Conservation (phyloP, 1,140 invertebrate genomes). For the Aphis craccivora region DNA sequence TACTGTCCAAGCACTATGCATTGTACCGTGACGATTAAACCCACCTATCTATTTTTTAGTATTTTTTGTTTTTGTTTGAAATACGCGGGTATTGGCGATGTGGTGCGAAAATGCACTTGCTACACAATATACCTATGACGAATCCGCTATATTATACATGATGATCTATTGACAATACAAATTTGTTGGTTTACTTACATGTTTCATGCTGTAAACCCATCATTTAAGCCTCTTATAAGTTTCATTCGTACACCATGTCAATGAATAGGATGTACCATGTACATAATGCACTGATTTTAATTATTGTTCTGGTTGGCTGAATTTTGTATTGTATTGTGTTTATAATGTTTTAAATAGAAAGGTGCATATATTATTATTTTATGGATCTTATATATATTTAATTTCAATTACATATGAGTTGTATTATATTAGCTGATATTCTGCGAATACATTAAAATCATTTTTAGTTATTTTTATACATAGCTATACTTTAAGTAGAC, state of each 20-base stretch:
- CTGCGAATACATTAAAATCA: not conserved
- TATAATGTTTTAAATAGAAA: not conserved
- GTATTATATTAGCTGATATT: not conserved
- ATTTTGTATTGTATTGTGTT: slow-evolving; percentile 23
- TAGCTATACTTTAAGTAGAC: not conserved
- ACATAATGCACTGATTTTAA: not conserved
- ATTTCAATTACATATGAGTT: not conserved
- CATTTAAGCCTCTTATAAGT: not conserved
- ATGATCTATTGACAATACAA: not conserved
- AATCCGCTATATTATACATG: not conserved
- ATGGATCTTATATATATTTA: not conserved
- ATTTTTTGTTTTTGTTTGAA: not conserved
- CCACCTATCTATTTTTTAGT: not conserved
- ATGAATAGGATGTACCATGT: not conserved
- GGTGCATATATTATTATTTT: slow-evolving; percentile 5
- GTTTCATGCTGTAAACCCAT: not conserved
- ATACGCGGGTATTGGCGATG: not conserved
- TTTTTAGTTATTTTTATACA: not conserved
- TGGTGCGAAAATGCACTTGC: not conserved
- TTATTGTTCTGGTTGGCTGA: slow-evolving; percentile 32
- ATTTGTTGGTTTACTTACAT: not conserved
- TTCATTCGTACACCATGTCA: not conserved
- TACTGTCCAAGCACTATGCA: not conserved
- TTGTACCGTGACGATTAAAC: not conserved
- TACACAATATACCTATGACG: not conserved